A percentile compares a stretch with the other conserved stretches of the same genome.
Evolutionary conservation across 2,113 vertebrate genomes (phyloP).

Genomic region (Paracanthobrama guichenoti): DNA sequence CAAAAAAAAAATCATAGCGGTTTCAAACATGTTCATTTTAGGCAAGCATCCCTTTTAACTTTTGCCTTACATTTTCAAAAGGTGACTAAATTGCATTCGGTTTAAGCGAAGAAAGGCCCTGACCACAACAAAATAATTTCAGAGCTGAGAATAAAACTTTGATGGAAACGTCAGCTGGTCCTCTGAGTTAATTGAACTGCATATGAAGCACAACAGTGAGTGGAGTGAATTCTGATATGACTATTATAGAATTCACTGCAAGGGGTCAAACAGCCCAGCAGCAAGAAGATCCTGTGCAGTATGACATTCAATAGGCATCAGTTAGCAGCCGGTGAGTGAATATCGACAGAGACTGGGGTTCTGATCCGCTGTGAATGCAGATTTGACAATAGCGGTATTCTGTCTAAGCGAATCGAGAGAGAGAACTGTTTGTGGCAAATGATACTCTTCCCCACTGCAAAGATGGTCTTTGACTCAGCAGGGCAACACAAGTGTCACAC

Average conservation of each 20-base stretch:
- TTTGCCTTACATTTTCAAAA: neutral
- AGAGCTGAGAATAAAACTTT: neutral
- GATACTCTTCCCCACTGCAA: neutral
- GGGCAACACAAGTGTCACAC: neutral
- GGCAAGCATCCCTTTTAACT: neutral
- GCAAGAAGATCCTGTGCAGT: constrained; percentile 15
- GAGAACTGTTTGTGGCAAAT: neutral
- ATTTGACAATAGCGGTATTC: constrained; percentile 40
- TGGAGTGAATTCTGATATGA: constrained; percentile 12
- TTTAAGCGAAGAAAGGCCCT: neutral
- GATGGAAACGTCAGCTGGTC: neutral
- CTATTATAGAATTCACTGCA: constrained; percentile 14
- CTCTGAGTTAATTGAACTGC: constrained; percentile 12
- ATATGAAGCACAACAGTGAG: constrained; percentile 18
- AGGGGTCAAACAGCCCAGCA: constrained; percentile 26
- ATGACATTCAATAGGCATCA: constrained; percentile 39
- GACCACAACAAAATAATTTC: neutral
- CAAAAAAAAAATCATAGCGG: neutral
- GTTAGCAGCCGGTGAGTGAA: constrained; percentile 31
- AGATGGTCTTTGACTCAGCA: neutral
- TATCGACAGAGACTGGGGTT: constrained; percentile 38
- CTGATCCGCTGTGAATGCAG: constrained; percentile 35
- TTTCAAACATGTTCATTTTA: neutral
- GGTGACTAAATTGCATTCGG: neutral
- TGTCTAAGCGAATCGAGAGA: neutral